These are phyloP conservation scores for Coecobrya sp. DNA, from an alignment of 2,888 invertebrate genomes.

Conservation along the genomic window DNA sequence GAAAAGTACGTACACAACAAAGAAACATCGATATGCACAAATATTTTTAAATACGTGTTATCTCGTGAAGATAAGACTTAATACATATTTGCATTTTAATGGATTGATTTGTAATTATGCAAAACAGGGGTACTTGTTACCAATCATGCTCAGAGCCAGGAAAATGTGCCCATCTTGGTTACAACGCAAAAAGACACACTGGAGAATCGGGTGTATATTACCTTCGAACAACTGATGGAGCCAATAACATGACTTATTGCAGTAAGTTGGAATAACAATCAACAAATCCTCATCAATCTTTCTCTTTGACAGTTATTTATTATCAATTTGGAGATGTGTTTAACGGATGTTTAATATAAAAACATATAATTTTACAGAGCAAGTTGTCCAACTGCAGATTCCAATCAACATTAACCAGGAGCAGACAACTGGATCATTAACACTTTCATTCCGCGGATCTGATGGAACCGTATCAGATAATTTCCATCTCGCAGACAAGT, in stretches of 20 bases:
- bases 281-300: not conserved
- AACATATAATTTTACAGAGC: too few relatives aligned
- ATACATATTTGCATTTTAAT: too few relatives aligned
- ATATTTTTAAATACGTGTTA: not conserved
- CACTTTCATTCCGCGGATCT: conserved; percentile 71
- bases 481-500: conserved; percentile 79
- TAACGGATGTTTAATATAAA: not conserved
- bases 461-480: conserved; percentile 80
- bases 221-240: conserved; percentile 83
- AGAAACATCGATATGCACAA: not conserved
- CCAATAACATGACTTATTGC: conserved; percentile 81
- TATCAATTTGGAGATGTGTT: not conserved
- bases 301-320: conserved; percentile 15
- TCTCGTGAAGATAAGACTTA: too few relatives aligned
- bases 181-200: conserved; percentile 69
- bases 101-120: not conserved
- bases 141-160: conserved; percentile 79
- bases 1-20: conserved; percentile 83
- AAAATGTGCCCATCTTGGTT: conserved; percentile 83
- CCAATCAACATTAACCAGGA: conserved; percentile 78
- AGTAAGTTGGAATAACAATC: conserved; percentile 75
- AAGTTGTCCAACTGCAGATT: conserved; percentile 82
- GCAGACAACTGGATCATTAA: conserved; percentile 81
- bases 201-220: conserved; percentile 80
- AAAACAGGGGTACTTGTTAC: conserved; percentile 83